Base-by-base conservation (phyloP, 1,140 invertebrate species). In the Mamestra configurata region DNA sequence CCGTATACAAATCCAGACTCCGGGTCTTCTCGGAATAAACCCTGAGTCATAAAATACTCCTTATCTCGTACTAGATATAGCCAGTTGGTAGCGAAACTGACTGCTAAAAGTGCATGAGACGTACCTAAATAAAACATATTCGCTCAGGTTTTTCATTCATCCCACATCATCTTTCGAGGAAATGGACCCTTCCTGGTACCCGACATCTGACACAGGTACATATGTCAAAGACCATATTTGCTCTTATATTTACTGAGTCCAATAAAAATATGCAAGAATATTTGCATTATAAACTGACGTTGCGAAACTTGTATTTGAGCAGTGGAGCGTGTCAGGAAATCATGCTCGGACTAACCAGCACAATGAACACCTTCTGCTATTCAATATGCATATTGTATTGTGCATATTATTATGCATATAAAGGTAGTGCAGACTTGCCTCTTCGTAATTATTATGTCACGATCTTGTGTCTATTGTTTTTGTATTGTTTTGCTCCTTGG, bases 261-360 rank as follows among this genome's bases (percentile, higher is more conserved):
- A 27, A 31, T 76, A 31, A 46, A 79, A 79, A 82, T 76, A 76
- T 68, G 51, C 70, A 75, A 76, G 66, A 59, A 20, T 64, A 55
- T 79, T 77, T 79, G 70, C 68, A 76, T 75, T 53, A 77, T 35
- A 61, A 20, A 61, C 27, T 13, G 31, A n/a, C 8, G 57, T 10
- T 35, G 72, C 24, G 18, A 53, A 76, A 76, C 35, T 76, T 31
- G 61, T 53, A 27, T 61, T 43, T 59, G 15, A 43, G 55, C 72
- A 55, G 8, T 40, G 40, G 18, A 46, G 55, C 20, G 72, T 76
- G 55, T 15, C 37, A 76, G 71, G 35, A 57, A 57, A 59, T 59
- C 53, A 75, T 35, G 22, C 35, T 22, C 35, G 35, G 31, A 31
- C 53, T 57, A 35, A 7, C 35, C 18, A 11, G 11, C 18, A 61